Evolutionary conservation across 1,140 invertebrate genomes (phyloP).

Genomic region (Orius laevigatus): DNA sequence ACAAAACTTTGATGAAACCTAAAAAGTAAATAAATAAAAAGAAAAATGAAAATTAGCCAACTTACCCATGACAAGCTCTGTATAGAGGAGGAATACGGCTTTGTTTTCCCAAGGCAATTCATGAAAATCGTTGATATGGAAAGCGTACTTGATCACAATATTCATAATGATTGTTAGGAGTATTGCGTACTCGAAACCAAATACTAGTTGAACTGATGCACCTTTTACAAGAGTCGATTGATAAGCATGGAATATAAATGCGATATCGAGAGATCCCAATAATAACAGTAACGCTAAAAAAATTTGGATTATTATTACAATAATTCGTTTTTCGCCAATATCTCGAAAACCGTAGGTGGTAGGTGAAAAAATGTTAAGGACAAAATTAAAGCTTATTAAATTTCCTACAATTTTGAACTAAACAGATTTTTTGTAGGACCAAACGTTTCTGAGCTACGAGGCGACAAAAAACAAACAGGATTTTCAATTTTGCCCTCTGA

Average conservation of each 20-base stretch:
- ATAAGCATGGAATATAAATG: slow-evolving; percentile 89
- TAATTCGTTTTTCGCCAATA: no score
- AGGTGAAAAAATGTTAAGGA: no score
- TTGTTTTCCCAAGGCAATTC: slow-evolving; percentile 99
- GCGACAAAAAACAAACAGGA: no score
- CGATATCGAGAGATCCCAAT: slow-evolving; percentile 66
- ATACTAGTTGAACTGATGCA: slow-evolving; percentile 93
- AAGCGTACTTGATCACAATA: slow-evolving; percentile 85
- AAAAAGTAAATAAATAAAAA: slow-evolving; percentile 17
- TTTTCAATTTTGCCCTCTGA: no score
- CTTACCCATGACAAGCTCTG: slow-evolving; percentile 90
- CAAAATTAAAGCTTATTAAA: no score
- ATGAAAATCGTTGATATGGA: slow-evolving; percentile 86
- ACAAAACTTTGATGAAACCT: slow-evolving; percentile 62
- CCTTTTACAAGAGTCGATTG: slow-evolving; percentile 86
- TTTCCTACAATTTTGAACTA: no score
- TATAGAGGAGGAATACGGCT: slow-evolving; percentile 91
- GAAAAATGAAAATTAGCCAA: slow-evolving; percentile 6
- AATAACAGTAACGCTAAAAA: slow-evolving; percentile 52
- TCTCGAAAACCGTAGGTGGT: no score
- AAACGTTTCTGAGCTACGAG: no score
- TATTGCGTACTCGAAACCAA: slow-evolving; percentile 99
- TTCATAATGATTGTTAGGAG: slow-evolving; percentile 86
- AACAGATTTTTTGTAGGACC: neutral
- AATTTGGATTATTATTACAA: neutral